These are phyloP conservation scores for Ursus arctos DNA, from an alignment of 2,113 vertebrate genomes.

Conservation along the genomic window DNA sequence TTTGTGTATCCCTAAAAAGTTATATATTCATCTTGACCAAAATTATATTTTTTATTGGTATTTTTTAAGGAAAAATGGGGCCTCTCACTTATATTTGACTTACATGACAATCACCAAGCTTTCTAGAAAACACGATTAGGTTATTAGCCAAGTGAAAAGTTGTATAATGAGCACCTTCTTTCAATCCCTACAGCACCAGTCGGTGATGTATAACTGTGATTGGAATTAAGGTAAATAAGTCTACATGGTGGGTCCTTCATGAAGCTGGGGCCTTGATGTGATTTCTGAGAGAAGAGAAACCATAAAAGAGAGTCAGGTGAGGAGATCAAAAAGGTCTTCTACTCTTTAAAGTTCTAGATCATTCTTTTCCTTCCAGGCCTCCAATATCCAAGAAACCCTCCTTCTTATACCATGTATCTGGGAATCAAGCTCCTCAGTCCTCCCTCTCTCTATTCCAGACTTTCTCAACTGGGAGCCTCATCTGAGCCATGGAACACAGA, in stretches of 20 bases:
- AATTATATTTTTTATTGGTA: background rate
- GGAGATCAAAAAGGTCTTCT: background rate
- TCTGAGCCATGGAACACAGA: background rate
- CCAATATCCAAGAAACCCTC: background rate
- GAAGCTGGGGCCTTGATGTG: background rate
- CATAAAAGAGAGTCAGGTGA: background rate
- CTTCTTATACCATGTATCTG: background rate
- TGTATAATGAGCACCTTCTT: background rate
- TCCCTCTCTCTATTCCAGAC: background rate
- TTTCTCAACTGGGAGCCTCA: background rate
- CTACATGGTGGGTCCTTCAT: background rate
- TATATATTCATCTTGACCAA: background rate
- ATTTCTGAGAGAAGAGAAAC: constrained; percentile 12
- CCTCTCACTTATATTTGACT: background rate
- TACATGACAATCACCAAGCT: background rate
- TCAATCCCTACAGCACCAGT: background rate
- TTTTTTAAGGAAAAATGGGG: background rate
- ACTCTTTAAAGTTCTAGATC: background rate
- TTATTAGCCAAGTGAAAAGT: background rate
- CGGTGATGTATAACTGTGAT: background rate
- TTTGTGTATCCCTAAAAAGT: background rate
- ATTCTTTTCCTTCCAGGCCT: background rate
- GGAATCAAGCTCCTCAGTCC: background rate
- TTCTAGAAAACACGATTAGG: background rate
- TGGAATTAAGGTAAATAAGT: background rate